Conservation (phyloP, 2,797 vertebrate genomes). For the Miichthys miiuy region DNA sequence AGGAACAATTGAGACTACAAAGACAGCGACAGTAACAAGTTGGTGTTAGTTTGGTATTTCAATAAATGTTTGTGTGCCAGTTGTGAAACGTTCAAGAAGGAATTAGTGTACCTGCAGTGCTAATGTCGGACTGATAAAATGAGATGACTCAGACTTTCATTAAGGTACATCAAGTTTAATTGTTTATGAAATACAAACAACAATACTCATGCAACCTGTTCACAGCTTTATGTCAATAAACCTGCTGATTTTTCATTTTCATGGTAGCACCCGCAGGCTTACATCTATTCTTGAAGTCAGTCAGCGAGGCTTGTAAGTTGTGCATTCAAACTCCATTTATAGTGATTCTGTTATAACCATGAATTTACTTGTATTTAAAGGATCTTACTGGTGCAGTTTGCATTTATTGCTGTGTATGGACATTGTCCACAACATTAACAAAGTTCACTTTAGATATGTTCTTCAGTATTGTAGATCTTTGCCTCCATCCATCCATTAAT, state of each 20-base stretch:
- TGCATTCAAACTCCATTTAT: conserved; percentile 11
- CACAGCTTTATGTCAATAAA: conserved; percentile 28
- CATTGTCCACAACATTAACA: background rate
- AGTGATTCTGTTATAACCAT: conserved; percentile 20
- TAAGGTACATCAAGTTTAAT: background rate
- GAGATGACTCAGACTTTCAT: conserved; percentile 34
- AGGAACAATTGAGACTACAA: background rate
- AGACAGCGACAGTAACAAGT: conserved; percentile 1
- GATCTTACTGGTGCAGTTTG: background rate
- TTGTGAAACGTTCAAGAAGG: conserved; percentile 3
- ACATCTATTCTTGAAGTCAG: conserved; percentile 15
- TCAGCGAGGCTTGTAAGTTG: conserved; percentile 32
- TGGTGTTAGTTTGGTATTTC: conserved; percentile 5
- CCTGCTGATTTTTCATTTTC: conserved; percentile 36
- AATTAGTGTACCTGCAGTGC: background rate
- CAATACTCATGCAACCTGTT: conserved; percentile 14
- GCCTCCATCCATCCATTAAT: background rate
- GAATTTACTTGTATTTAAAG: conserved; percentile 12
- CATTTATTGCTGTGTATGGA: background rate
- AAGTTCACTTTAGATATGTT: background rate
- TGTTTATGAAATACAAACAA: conserved; percentile 30
- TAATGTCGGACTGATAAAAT: conserved; percentile 2
- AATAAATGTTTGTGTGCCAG: conserved; percentile 4
- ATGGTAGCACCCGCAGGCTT: background rate
- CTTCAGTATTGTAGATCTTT: background rate